Conservation (phyloP, 30 jellyfish, hydroid and myxozoan genomes). For the Sanderia malayensis region DNA sequence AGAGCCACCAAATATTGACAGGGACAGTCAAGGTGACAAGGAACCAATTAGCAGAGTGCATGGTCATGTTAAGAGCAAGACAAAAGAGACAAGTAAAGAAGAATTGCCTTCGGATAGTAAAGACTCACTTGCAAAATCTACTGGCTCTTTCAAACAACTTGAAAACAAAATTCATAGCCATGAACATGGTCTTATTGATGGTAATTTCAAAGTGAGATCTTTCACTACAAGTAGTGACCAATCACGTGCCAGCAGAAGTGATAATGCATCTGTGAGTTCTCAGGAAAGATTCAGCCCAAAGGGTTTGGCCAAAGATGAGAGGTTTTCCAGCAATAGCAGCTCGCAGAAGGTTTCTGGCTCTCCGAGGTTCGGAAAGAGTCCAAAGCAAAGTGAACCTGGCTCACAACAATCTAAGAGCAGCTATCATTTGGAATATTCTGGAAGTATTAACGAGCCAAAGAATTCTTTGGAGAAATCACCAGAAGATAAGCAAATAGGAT, state of each 20-base stretch:
- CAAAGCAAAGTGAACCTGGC: neutral
- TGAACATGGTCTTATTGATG: neutral
- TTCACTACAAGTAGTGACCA: constrained; percentile 32
- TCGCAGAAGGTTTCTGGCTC: neutral
- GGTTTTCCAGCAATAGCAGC: neutral
- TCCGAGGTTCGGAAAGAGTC: neutral
- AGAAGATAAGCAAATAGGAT: neutral
- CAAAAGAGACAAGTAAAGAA: too few species aligned
- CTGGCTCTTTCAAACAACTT: too few species aligned
- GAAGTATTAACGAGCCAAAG: neutral
- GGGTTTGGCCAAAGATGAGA: neutral
- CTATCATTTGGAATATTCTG: neutral
- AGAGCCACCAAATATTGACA: neutral
- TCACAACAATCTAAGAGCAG: neutral
- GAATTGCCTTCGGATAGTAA: too few species aligned
- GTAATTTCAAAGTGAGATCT: neutral
- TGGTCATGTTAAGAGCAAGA: too few species aligned
- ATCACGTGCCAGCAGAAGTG: constrained; percentile 9
- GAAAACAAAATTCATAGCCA: too few species aligned
- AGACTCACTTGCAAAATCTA: too few species aligned
- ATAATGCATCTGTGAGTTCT: neutral
- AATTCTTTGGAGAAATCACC: neutral
- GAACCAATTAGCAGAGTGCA: neutral
- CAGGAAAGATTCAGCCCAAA: neutral
- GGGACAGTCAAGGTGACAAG: neutral